Evolutionary conservation across 1,140 invertebrate genomes (phyloP), one percentile per base, ranked within the genome.

Genomic region (Microplitis demolitor): DNA sequence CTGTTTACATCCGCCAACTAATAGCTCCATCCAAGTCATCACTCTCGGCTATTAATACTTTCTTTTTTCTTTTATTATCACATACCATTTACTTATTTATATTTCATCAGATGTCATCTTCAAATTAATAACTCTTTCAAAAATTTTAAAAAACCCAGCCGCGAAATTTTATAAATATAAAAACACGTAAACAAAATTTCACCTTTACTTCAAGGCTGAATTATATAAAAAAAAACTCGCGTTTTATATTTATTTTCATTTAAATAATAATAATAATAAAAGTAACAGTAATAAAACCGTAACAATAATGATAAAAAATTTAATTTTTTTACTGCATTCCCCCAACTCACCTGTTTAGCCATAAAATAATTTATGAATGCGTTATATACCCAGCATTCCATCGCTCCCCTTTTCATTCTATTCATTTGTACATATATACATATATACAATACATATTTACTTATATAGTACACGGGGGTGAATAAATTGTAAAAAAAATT

Each of bases 1-100:
- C 6, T 45, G 77, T 79, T 79, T 79, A 79, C 77, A 77, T 79
- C 78, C 73, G 68, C 74, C 62, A 74, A 74, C 75, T 77, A 76
- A 78, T 77, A 77, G 77, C 78, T 75, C 62, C 72, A 73, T 64
- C 72, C 64, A 76, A 68, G 62, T 68, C 66, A 60, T 62, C 74
- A 64, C 39, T 45, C 39, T 45, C 39, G 39, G 39, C 39, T 45
- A 45, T 45, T 45, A 45, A 11, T 45, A 75, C 45, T 71, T 72
- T 62, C 63, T 74, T 77, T 45, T 45, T 11, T 9, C 4, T 45
- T 45, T 16, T 24, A 24, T 16, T 24, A 24, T 56, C 4, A 24
- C n/a, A 56, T 54, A 54, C 66, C 71, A 69, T 72, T 72, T 39
- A 69, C 24, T 79, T 79, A 70, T 63, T 68, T 74, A 71, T 56